Conservation (phyloP, 2,888 invertebrate species). For the Chydorus sphaericus region DNA sequence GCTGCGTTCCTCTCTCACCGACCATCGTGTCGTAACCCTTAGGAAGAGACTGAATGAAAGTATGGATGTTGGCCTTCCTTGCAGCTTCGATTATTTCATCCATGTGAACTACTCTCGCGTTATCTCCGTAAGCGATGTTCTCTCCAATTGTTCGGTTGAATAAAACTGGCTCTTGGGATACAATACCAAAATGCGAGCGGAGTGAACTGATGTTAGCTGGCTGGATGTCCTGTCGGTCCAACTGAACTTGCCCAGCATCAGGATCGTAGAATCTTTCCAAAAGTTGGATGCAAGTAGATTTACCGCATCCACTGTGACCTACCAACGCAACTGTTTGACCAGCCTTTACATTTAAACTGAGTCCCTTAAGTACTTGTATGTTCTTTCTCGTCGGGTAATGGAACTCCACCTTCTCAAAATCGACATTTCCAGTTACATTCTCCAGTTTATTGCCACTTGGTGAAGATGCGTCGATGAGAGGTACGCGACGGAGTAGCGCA, state of each 20-base stretch:
- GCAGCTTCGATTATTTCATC: constrained; percentile 64
- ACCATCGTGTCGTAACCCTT: constrained; percentile 58
- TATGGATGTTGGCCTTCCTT: constrained; percentile 73
- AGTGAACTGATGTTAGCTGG: constrained; percentile 48
- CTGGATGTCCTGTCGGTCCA: constrained; percentile 46
- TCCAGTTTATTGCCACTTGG: constrained; percentile 29
- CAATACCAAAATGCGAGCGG: constrained; percentile 65
- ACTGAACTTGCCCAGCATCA: constrained; percentile 28
- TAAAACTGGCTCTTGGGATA: constrained; percentile 81
- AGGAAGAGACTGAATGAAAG: constrained; percentile 61
- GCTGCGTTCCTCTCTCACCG: constrained; percentile 58
- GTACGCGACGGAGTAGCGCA: constrained; percentile 42
- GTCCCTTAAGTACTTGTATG: constrained; percentile 52
- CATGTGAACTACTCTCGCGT: constrained; percentile 43
- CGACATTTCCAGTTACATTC: constrained; percentile 40
- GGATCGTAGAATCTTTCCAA: constrained; percentile 68
- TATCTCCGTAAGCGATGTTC: constrained; percentile 87
- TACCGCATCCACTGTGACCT: constrained; percentile 52
- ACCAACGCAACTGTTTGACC: constrained; percentile 63
- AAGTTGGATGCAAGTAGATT: constrained; percentile 65
- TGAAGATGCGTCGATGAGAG: constrained; percentile 36
- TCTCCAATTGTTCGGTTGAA: constrained; percentile 77
- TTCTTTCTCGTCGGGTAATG: constrained; percentile 68
- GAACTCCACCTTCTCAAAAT: constrained; percentile 54
- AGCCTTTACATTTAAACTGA: constrained; percentile 47